Base-by-base conservation (phyloP, 2,113 vertebrate species). In the Semicossyphus pulcher region DNA sequence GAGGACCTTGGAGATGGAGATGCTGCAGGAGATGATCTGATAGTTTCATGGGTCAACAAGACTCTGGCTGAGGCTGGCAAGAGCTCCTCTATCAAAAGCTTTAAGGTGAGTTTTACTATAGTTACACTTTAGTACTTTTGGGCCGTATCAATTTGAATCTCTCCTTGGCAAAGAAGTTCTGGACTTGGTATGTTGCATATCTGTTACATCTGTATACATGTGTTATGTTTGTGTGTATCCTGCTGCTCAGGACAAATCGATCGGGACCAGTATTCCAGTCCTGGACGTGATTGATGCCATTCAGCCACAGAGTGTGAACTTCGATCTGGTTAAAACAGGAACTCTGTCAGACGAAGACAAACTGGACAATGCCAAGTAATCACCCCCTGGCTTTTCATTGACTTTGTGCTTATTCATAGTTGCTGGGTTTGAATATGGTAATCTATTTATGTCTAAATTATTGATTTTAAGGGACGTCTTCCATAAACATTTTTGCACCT, bases 221-320 rank as follows among this genome's bases (percentile, higher is more conserved):
- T 64, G 18, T 25, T 2, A 15, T 0, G 10, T 62, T 12, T 54
- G 1, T 23, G 29, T 75, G 16, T 41, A 7, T 67, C 7, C 8
- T 9, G 64, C 3, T 16, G 16, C 69, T 51, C n/a, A 99, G 97
- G 98, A 99, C 91, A 97, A 93, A 85, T 72, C 86, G 0, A 97
- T 99, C 89, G 93, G 95, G 82, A 94, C 93, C 11, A 99, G 98
- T 82, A 81, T 96, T 89, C 93, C 97, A 0, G 95, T 99, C 39
- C 93, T 99, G 93, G 97, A 99, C 74, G 93, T 99, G 85, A 98
- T 99, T 1, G 97, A 99, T 20, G 95, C 97, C 75, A 97, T 99
- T 78, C 97, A 99, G 90, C 97, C 96, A 0, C 84, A 94, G 5
- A 96, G 96, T 78, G 93, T 99, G 83, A 96, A 96, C 89, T 99